phyloP scores from a whole-genome alignment of 2,888 invertebrate species.

The Caenorhabditis doughertyi region DNA sequence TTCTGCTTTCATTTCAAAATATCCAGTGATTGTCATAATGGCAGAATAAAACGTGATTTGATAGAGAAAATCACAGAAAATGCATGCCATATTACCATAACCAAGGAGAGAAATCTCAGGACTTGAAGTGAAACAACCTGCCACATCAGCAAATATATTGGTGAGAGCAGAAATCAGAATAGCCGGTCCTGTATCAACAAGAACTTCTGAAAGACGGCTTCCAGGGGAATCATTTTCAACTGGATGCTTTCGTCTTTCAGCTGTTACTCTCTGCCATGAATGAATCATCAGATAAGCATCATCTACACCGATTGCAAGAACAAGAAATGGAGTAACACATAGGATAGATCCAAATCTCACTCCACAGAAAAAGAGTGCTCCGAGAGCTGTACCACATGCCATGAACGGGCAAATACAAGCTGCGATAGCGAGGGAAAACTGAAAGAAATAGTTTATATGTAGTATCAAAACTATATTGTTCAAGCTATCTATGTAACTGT shows the following conservation, averaged over 20 bases:
- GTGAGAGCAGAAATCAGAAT: constrained; percentile 80
- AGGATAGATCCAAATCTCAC: constrained; percentile 79
- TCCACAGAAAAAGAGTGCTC: constrained; percentile 76
- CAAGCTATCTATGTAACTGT: not conserved
- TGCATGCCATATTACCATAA: constrained; percentile 78
- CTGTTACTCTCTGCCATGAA: constrained; percentile 78
- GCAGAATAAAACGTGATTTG: constrained; percentile 81
- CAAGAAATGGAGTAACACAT: constrained; percentile 79
- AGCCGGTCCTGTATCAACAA: constrained; percentile 80
- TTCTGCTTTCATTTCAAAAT: constrained; percentile 75
- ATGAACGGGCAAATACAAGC: constrained; percentile 81
- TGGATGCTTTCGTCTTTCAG: constrained; percentile 66
- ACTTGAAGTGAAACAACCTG: constrained; percentile 79
- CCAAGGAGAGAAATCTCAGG: constrained; percentile 80
- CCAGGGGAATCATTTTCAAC: constrained; percentile 70
- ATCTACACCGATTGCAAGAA: constrained; percentile 79
- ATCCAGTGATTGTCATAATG: constrained; percentile 78
- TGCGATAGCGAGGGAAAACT: constrained; percentile 76
- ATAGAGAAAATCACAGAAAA: constrained; percentile 77
- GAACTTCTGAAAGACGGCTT: constrained; percentile 70
- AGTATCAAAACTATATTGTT: too few species aligned
- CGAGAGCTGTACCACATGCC: constrained; percentile 81
- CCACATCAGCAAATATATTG: constrained; percentile 80
- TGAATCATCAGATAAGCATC: constrained; percentile 82
- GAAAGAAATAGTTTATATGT: too few species aligned